These are phyloP conservation scores for Ursus arctos DNA, from an alignment of 2,113 vertebrate genomes.

Conservation along the genomic window DNA sequence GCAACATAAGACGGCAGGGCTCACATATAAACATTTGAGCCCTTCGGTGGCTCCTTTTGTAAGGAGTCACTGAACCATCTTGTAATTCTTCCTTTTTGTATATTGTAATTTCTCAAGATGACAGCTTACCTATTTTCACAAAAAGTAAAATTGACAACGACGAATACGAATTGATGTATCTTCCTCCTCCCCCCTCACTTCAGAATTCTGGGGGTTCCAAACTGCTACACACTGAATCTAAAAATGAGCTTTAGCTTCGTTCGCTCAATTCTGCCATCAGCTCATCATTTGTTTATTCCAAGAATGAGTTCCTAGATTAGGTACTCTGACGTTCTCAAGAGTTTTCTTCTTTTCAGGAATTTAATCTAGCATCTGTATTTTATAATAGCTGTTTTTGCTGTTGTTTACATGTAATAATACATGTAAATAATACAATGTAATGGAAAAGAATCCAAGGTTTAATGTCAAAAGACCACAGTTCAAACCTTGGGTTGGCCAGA, in stretches of 20 bases:
- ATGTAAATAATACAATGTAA: not conserved
- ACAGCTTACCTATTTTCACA: not conserved
- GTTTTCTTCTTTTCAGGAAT: constrained; percentile 52
- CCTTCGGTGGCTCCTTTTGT: not conserved
- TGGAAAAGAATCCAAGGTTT: not conserved
- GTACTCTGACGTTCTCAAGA: not conserved
- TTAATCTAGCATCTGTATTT: not conserved
- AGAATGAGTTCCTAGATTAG: not conserved
- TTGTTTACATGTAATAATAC: constrained; percentile 6
- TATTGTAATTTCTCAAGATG: constrained; percentile 10
- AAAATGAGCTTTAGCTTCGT: not conserved
- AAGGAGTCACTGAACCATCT: not conserved
- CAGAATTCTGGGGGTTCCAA: not conserved
- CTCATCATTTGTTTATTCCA: not conserved
- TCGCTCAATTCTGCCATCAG: not conserved
- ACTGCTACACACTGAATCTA: not conserved
- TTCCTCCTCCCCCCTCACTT: not conserved
- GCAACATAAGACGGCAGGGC: not conserved
- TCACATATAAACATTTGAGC: not conserved
- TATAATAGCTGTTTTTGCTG: not conserved
- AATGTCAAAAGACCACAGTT: not conserved
- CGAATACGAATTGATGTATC: not conserved
- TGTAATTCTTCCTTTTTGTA: not conserved
- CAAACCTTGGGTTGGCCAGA: not conserved
- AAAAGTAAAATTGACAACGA: not conserved